Evolutionary conservation across 2,113 vertebrate species (phyloP), one percentile per base, ranked within the genome.

Genomic region (Lophius piscatorius): DNA sequence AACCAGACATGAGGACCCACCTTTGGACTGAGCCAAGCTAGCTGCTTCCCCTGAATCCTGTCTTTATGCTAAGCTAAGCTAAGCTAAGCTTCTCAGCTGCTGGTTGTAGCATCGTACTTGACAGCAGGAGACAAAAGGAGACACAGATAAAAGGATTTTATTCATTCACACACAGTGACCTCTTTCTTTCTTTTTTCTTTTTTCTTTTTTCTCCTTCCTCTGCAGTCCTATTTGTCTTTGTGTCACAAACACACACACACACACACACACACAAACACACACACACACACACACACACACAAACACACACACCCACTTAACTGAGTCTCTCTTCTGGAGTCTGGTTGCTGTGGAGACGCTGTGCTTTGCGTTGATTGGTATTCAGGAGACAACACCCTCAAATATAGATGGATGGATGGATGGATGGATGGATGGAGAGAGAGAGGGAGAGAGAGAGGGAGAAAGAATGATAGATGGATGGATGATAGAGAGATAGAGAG

Each of bases 321-420:
- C 74, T 70, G 52, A 18, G 55, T 44, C 42, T 22, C 54, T 74
- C 73, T 74, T 74, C 47, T 75, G 34, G 51, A 60, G 60, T 61
- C 29, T 70, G 12, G 82, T 87, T 87, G 78, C 82, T 64, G 12
- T 85, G 78, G 82, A 18, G 74, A 83, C 16, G 58, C 26, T 0
- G 34, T 63, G 63, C 75, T 81, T 76, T 74, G 72, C 55, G 35
- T 47, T 81, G 41, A 77, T 81, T 79, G 69, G 63, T 74, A 81
- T 79, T 80, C 71, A 71, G 64, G 49, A 56, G 79, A 58, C 7
- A n/a, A 59, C 56, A 12, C 46, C 62, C 34, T 70, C 68, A 28
- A 29, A 56, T 9, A 61, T 20, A 8, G 35, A 49, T 6, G 24
- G 31, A 39, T 6, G 13, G 17, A 40, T n/a, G n/a, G 20, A 24